Evolutionary conservation across 2,888 invertebrate genomes (phyloP).

Genomic region (Acleris sparsana): DNA sequence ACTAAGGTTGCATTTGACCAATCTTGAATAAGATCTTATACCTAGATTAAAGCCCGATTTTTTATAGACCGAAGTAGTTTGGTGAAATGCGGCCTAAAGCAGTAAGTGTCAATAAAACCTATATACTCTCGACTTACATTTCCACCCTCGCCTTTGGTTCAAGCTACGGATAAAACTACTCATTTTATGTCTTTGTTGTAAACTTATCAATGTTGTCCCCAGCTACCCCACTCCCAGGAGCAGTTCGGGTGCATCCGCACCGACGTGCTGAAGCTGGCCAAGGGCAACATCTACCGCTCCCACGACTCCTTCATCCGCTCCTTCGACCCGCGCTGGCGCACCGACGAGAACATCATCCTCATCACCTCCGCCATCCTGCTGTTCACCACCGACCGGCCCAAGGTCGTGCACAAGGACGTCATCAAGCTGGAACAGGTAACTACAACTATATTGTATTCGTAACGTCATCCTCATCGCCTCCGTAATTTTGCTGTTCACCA

Average conservation of each 20-base stretch:
- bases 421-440: conserved; percentile 82
- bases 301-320: conserved; percentile 93
- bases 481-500: conserved; percentile 95
- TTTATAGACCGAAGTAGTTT: too few relatives aligned
- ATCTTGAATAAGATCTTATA: too few relatives aligned
- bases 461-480: conserved; percentile 95
- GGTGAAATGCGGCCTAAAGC: too few relatives aligned
- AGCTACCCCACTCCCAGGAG: conserved; percentile 92
- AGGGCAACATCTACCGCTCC: conserved; percentile 93
- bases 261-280: conserved; percentile 95
- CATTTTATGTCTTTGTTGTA: too few relatives aligned
- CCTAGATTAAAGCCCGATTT: too few relatives aligned
- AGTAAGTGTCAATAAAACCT: too few relatives aligned
- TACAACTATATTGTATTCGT: neutral
- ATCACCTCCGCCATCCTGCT: conserved; percentile 95
- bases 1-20: too few relatives aligned
- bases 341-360: conserved; percentile 94
- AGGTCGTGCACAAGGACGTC: conserved; percentile 92
- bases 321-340: conserved; percentile 92
- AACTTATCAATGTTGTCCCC: neutral
- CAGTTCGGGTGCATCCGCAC: conserved; percentile 91
- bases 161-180: too few relatives aligned
- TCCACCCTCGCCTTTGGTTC: too few relatives aligned
- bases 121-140: too few relatives aligned
- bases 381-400: conserved; percentile 92